Evolutionary conservation across 2,113 vertebrate species (phyloP).

Genomic region (Argyrosomus japonicus): DNA sequence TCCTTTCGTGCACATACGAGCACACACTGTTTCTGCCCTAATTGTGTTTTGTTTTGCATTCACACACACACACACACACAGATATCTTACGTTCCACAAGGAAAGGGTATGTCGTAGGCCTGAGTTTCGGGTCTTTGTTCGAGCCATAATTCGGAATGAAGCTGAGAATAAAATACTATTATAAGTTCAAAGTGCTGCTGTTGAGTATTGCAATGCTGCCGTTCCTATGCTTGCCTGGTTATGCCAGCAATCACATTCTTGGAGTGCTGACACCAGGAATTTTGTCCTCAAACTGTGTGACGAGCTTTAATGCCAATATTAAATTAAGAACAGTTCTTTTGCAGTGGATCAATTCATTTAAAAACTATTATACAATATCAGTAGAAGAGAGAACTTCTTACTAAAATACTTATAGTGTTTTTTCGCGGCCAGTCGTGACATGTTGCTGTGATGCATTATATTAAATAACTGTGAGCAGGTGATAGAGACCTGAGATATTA

Average conservation of each 20-base stretch:
- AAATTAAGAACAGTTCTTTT: slow-evolving; percentile 34
- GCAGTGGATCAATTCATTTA: too few relatives aligned
- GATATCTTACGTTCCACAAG: slow-evolving; percentile 16
- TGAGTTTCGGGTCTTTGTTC: slow-evolving; percentile 72
- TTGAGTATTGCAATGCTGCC: slow-evolving; percentile 52
- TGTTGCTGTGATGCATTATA: slow-evolving; percentile 1
- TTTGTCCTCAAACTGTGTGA: slow-evolving; percentile 65
- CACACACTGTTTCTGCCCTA: slow-evolving; percentile 25
- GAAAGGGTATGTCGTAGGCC: slow-evolving; percentile 59
- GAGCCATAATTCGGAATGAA: slow-evolving; percentile 63
- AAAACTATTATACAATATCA: slow-evolving; percentile 1
- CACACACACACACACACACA: not conserved
- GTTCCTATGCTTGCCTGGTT: slow-evolving; percentile 47
- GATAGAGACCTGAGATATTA: slow-evolving; percentile 11
- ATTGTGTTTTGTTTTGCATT: slow-evolving; percentile 15
- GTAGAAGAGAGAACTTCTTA: slow-evolving; percentile 6
- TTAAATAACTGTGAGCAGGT: not conserved
- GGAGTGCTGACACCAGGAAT: slow-evolving; percentile 70
- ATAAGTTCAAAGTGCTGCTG: slow-evolving; percentile 73
- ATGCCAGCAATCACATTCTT: slow-evolving; percentile 67
- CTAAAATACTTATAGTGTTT: not conserved
- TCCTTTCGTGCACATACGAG: not conserved
- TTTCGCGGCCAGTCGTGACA: not conserved
- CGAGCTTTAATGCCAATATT: slow-evolving; percentile 52
- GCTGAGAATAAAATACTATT: slow-evolving; percentile 74